Evolutionary conservation across 2,888 invertebrate genomes (phyloP).

Genomic region (Nemapogon koenigi): DNA sequence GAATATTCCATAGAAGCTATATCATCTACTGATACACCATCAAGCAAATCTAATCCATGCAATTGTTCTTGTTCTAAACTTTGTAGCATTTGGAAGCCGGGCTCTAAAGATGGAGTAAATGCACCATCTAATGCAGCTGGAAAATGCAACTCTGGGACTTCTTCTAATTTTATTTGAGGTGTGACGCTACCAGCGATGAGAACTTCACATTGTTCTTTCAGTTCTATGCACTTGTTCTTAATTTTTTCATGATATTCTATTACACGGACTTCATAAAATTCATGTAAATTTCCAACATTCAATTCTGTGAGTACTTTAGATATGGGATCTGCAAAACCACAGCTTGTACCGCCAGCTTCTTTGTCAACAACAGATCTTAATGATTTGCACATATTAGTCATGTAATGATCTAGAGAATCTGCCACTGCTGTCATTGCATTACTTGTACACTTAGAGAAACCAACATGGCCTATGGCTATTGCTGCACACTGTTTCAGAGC

Average conservation of each 20-base stretch:
- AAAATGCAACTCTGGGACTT: slow-evolving; percentile 61
- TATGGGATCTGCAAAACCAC: slow-evolving; percentile 50
- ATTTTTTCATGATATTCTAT: slow-evolving; percentile 43
- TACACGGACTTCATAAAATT: slow-evolving; percentile 48
- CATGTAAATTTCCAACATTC: slow-evolving; percentile 44
- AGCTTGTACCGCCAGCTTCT: slow-evolving; percentile 43
- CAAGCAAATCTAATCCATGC: slow-evolving; percentile 47
- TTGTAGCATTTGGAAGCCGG: slow-evolving; percentile 71
- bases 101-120: slow-evolving; percentile 65
- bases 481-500: slow-evolving; percentile 51
- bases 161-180: slow-evolving; percentile 48
- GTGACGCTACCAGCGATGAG: slow-evolving; percentile 39
- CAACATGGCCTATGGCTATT: slow-evolving; percentile 48
- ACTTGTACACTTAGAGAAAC: slow-evolving; percentile 41
- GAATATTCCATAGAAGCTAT: no score
- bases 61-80: slow-evolving; percentile 67
- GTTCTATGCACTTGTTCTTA: slow-evolving; percentile 35
- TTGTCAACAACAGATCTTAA: slow-evolving; percentile 44
- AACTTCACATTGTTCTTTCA: slow-evolving; percentile 36
- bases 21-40: slow-evolving; percentile 42
- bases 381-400: slow-evolving; percentile 50
- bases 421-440: slow-evolving; percentile 42
- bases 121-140: slow-evolving; percentile 56
- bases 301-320: slow-evolving; percentile 54
- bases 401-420: slow-evolving; percentile 43